Evolutionary conservation across 1,140 invertebrate species (phyloP).

Genomic region (Mamestra configurata): DNA sequence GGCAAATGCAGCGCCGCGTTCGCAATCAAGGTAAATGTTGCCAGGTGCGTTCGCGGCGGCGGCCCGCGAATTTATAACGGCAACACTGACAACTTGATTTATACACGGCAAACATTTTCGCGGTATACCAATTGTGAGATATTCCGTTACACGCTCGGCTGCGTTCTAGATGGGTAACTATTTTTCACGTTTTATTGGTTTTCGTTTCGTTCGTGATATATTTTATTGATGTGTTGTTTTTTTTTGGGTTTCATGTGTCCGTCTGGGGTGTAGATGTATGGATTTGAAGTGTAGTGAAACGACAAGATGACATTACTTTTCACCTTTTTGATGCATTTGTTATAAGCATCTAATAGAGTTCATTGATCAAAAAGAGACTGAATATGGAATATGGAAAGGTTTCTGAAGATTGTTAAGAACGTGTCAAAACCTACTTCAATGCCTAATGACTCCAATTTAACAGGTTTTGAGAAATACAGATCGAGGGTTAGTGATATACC

Average conservation of each 20-base stretch:
- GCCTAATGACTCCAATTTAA: too few relatives aligned
- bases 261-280: constrained; percentile 17
- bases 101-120: constrained; percentile 75
- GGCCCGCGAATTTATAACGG: constrained; percentile 80
- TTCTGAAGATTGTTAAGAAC: too few relatives aligned
- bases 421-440: too few relatives aligned
- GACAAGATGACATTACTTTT: too few relatives aligned
- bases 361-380: too few relatives aligned
- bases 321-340: too few relatives aligned
- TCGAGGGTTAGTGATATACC: too few relatives aligned
- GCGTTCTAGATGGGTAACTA: constrained; percentile 64
- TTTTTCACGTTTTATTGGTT: constrained; percentile 73
- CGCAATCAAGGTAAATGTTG: constrained; percentile 81
- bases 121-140: constrained; percentile 69
- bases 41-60: constrained; percentile 76
- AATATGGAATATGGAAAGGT: too few relatives aligned
- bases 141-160: constrained; percentile 63
- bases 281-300: neutral
- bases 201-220: constrained; percentile 50
- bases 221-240: constrained; percentile 48
- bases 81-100: constrained; percentile 81
- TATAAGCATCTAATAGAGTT: too few relatives aligned
- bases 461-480: too few relatives aligned
- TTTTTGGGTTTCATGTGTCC: constrained; percentile 43
- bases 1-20: constrained; percentile 68